Evolutionary conservation across 1,140 invertebrate genomes (phyloP).

Genomic region (Anthonomus grandis): DNA sequence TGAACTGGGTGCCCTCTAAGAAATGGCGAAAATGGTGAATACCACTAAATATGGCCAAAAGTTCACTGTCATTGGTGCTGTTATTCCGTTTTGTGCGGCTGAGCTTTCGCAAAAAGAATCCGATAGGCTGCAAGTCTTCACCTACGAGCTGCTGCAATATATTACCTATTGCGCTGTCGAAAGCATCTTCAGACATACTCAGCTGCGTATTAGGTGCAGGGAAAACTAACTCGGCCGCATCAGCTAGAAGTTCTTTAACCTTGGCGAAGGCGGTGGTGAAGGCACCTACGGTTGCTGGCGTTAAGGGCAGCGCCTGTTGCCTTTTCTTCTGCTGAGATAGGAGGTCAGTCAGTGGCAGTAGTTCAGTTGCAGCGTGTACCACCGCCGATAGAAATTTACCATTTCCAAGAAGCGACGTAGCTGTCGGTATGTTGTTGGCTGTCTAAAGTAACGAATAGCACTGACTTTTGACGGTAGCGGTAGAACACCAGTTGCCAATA

Average conservation of each 20-base stretch:
- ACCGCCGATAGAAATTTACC: background rate
- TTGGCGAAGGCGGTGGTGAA: background rate
- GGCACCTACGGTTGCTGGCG: background rate
- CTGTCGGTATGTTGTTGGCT: background rate
- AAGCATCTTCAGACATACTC: background rate
- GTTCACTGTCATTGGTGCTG: constrained; percentile 5
- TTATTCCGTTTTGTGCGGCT: background rate
- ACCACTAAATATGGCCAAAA: background rate
- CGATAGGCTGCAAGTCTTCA: background rate
- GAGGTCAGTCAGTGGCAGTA: background rate
- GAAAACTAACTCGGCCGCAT: background rate
- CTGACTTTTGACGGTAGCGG: too few species aligned
- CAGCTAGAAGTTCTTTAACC: background rate
- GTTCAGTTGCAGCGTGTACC: background rate
- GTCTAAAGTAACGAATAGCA: background rate
- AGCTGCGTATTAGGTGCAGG: background rate
- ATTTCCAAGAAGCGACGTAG: background rate
- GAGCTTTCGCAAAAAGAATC: background rate
- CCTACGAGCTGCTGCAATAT: background rate
- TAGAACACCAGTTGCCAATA: too few species aligned
- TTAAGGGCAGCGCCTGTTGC: background rate
- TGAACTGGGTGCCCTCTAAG: background rate
- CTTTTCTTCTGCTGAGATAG: background rate
- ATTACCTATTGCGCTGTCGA: background rate
- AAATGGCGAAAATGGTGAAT: constrained; percentile 6